Evolutionary conservation across 2,797 vertebrate genomes (phyloP), one percentile per base, ranked within the genome.

Genomic region (Tokudaia muenninki): DNA sequence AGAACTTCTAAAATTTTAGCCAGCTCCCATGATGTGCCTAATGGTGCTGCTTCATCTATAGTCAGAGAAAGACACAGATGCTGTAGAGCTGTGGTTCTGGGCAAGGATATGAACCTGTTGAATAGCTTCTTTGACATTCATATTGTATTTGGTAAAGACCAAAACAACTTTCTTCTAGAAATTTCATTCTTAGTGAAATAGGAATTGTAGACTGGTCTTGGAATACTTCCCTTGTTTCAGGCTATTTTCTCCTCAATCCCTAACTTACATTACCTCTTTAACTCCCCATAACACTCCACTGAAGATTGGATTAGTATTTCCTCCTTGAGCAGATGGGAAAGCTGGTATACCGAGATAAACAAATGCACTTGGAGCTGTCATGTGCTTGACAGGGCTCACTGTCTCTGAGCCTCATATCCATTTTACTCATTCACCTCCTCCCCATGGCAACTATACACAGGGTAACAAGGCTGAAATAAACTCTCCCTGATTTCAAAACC

Each of bases 251-350:
- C 77, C 50, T 89, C 14, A 61, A 37, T 31, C 57, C 1, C 22
- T 70, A 65, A 61, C 6, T 86, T 86, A 63, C 41, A 75, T 44
- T 11, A 41, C 12, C 37, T 75, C 26, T 67, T 67, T 70, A 91
- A 37, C 16, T 67, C 9, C 41, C 61, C 37, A 37, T 59, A 83
- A 87, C 9, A 74, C 37, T 6, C 21, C 14, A 44, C 3, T 50
- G 67, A 95, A 26, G 16, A 59, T 80, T 37, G 4, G 21, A 44
- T 19, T 87, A 77, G 10, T 21, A 88, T 95, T 41, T 88, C 31
- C 57, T 95, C 95, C 88, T 44, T 14, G 26, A 41, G 22, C 34
- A 94, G 78, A 52, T 77, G 37, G 91, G 44, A 19, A 94, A 80
- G 84, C 52, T 84, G 41, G 50, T 26, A 29, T 8, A 88, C 0